Evolutionary conservation across 2,797 vertebrate genomes (phyloP).

Genomic region (Aeoliscus strigatus): DNA sequence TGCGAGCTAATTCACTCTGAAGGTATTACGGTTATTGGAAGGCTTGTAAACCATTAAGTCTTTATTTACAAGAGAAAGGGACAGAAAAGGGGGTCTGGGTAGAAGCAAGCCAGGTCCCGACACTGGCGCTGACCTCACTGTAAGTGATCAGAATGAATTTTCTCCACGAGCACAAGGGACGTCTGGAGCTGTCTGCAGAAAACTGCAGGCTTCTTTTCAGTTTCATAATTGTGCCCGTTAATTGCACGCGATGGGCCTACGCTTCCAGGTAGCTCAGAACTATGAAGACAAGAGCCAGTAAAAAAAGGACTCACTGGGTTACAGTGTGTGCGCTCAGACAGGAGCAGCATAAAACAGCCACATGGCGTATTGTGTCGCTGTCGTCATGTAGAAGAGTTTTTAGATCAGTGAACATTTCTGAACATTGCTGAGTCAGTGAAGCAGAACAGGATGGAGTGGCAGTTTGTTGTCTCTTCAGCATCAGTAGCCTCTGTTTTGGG

Average conservation of each 20-base stretch:
- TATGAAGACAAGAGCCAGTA: constrained; percentile 45
- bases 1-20: constrained; percentile 67
- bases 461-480: constrained; percentile 34
- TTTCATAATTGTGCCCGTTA: constrained; percentile 76
- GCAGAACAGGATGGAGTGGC: constrained; percentile 2
- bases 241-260: constrained; percentile 61
- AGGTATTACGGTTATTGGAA: constrained; percentile 74
- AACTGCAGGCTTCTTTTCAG: constrained; percentile 64
- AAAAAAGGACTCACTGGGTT: constrained; percentile 53
- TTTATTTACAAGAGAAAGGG: constrained; percentile 74
- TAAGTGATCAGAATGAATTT: constrained; percentile 41
- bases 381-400: too few relatives aligned
- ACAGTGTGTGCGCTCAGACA: constrained; percentile 44
- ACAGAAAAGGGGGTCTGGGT: constrained; percentile 54
- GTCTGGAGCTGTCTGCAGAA: constrained; percentile 63
- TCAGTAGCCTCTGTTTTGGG: constrained; percentile 27
- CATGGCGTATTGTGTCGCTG: constrained; percentile 1
- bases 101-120: constrained; percentile 37
- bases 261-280: constrained; percentile 61
- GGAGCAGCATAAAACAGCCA: constrained; percentile 37
- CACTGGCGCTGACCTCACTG: constrained; percentile 60
- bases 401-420: too few relatives aligned
- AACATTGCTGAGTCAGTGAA: too few relatives aligned
- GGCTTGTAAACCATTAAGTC: constrained; percentile 76
- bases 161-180: constrained; percentile 30